Conservation (phyloP, 2,113 vertebrate species). For the Notechis scutatus region DNA sequence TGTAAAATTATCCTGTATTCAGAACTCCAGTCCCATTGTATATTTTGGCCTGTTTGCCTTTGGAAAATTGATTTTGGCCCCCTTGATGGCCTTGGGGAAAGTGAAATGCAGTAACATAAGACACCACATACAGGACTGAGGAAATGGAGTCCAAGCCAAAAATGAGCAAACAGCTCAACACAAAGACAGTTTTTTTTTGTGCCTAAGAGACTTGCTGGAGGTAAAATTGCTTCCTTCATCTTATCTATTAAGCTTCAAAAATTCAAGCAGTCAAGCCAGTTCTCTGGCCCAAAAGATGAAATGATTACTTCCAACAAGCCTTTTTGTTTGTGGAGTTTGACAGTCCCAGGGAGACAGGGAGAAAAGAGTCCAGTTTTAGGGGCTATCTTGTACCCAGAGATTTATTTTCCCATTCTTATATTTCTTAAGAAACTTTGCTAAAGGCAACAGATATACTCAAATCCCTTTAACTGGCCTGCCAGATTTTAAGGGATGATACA, state of each 20-base stretch:
- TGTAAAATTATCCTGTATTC: slow-evolving; percentile 45
- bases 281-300: slow-evolving; percentile 8
- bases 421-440: neutral
- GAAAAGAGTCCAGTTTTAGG: neutral
- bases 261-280: slow-evolving; percentile 40
- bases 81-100: slow-evolving; percentile 43
- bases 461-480: neutral
- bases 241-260: slow-evolving; percentile 53
- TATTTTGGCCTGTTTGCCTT: slow-evolving; percentile 46
- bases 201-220: slow-evolving; percentile 41
- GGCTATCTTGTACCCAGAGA: neutral
- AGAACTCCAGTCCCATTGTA: slow-evolving; percentile 48
- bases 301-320: slow-evolving; percentile 29
- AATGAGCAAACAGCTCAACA: slow-evolving; percentile 26
- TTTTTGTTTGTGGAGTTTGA: neutral
- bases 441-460: neutral
- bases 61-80: slow-evolving; percentile 38
- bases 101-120: slow-evolving; percentile 50
- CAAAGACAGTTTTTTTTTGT: slow-evolving; percentile 52
- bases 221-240: slow-evolving; percentile 59
- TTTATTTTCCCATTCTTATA: slow-evolving; percentile 28
- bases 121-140: slow-evolving; percentile 20
- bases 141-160: slow-evolving; percentile 43
- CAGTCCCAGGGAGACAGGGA: fast-evolving
- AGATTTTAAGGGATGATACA: neutral